Evolutionary conservation across 2,797 vertebrate genomes (phyloP), one percentile per base, ranked within the genome.

Genomic region (Dendrocincla tyrannina): DNA sequence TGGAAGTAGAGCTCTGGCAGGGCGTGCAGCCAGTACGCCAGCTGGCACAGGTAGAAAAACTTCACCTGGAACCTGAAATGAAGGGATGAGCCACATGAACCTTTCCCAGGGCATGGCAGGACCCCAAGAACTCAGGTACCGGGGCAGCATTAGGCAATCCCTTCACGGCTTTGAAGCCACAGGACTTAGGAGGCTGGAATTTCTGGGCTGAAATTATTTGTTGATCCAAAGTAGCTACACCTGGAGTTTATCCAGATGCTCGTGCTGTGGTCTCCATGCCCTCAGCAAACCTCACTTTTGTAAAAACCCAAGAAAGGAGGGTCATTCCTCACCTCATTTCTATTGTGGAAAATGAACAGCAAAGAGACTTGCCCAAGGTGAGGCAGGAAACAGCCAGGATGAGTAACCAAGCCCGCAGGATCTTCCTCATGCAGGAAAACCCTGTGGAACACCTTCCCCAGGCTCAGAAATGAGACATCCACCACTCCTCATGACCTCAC

Each of bases 1-100:
- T 99, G 99, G 98, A 99, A 99, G 98, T 99, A 99, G 75, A 99
- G 98, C 91, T 99, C 99, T 0, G 99, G 99, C 80, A 99, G 97
- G 25, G 99, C 98, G 0, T 99, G 99, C 76, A 99, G 97, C 99
- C 99, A 99, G 97, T 99, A 99, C 0, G 99, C 99, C 97, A 99
- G 96, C 98, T 99, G 99, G 90, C 98, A 99, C 96, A 99, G 97
- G 98, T 99, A 99, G 98, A 99, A 99, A 88, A 99, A 99, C 98
- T 99, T 99, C 97, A 99, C 99, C 98, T 99, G 99, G 98, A 99
- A 99, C 96, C 99, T 99, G 93, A 75, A 97, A 53, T 9, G 53
- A 17, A 93, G 76, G 49, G 73, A 87, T 0, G 10, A 83, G 75
- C 37, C 20, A 11, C 0, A 2, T 19, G 41, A 85, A 74, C n/a